Base-by-base conservation (phyloP, 2,113 vertebrate species). In the Colistium nudipinnis region DNA sequence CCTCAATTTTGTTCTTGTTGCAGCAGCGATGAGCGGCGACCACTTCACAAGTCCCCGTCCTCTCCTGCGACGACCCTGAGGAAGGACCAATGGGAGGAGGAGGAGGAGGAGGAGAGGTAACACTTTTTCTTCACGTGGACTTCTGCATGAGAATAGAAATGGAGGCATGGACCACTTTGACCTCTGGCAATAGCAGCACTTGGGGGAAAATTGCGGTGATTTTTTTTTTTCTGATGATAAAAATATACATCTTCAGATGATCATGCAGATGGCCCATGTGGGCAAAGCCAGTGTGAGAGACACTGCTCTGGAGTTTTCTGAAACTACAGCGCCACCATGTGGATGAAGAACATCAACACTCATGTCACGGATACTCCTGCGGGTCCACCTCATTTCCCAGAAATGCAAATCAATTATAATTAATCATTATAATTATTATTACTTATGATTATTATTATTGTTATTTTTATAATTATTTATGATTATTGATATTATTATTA, bases 1-100 rank as follows among this genome's bases (percentile, higher is more conserved):
- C 97, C 76, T 99, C 96, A 41, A 98, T 96, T 35, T 94, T 94
- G 90, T 98, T 99, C 92, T 93, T 98, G 78, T 98, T 99, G 93
- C 96, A 99, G 91, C 97, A 98, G 1, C 95, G 94, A 83, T 96
- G 97, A 67, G 96, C 93, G 0, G 95, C 95, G 3, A 98, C 95
- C 13, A 99, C 96, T 65, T 98, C 96, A 35, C 97, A 99, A 0
- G 95, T 96, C 7, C 96, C 97, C 11, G 91, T 91, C 78, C 85
- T 88, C 73, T 90, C 87, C 80, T 87, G 74, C 19, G 65, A 68
- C 27, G 84, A 87, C 67, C 83, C 90, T 92, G 74, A 38, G 44
- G 38, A 62, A 39, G 41, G 79, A 7, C 43, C 6, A 20, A 4
- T 11, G 12, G 2, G 10, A 12, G 24, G 4, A 62, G 68, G 60